A percentile compares a stretch with the other conserved stretches of the same genome.
phyloP scores from a whole-genome alignment of 2,888 invertebrate species.

The Bombylius discolor region DNA sequence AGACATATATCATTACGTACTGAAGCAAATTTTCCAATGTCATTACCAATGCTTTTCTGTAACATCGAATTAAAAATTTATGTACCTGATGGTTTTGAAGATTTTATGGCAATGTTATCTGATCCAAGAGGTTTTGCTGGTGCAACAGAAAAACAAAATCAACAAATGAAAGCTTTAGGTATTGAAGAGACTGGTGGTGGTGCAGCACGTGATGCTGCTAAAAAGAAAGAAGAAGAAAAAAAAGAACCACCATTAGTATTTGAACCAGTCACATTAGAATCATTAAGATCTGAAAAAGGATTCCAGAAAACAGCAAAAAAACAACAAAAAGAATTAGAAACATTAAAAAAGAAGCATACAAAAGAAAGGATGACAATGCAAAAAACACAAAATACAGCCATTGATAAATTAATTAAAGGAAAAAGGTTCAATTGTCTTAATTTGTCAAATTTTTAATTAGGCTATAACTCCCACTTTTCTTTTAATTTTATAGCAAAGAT shows the following conservation, averaged over 20 bases:
- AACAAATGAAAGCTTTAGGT: conserved; percentile 91
- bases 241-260: conserved; percentile 62
- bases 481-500: conserved; percentile 49
- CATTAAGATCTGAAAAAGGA: conserved; percentile 75
- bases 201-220: conserved; percentile 48
- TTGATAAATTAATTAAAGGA: conserved; percentile 88
- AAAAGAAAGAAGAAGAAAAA: conserved; percentile 66
- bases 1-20: conserved; percentile 94
- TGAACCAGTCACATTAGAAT: conserved; percentile 81
- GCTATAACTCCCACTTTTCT: conserved; percentile 14
- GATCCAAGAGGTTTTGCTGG: conserved; percentile 88
- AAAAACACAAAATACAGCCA: conserved; percentile 77
- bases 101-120: conserved; percentile 94
- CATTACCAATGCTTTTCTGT: conserved; percentile 96
- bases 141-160: conserved; percentile 71
- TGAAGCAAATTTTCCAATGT: conserved; percentile 98
- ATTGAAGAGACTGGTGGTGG: conserved; percentile 65
- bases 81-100: conserved; percentile 97
- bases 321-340: conserved; percentile 89
- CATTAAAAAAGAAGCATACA: conserved; percentile 79
- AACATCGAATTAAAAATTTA: conserved; percentile 99
- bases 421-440: conserved; percentile 59
- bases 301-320: conserved; percentile 88
- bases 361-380: conserved; percentile 87
- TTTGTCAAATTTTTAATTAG: background rate